A percentile compares a stretch with the other conserved stretches of the same genome.
Conservation (phyloP, 2,888 invertebrate genomes). For the Mesopsocus fuscifrons region DNA sequence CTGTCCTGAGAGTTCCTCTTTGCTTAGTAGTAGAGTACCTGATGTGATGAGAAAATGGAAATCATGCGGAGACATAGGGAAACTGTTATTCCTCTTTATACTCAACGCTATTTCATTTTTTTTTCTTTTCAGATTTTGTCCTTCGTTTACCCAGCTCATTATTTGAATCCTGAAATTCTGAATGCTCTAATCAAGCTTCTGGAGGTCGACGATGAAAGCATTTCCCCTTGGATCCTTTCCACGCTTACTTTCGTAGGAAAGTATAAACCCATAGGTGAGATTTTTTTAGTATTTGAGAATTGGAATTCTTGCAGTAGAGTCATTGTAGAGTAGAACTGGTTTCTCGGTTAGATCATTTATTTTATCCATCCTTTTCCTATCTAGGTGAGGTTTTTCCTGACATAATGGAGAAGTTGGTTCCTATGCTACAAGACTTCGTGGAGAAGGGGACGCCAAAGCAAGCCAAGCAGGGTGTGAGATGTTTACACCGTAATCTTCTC, state of each 20-base stretch:
- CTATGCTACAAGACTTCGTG: constrained; percentile 73
- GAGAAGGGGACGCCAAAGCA: constrained; percentile 84
- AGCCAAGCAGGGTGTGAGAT: constrained; percentile 90
- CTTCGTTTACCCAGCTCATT: constrained; percentile 83
- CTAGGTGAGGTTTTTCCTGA: constrained; percentile 55
- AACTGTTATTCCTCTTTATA: too few relatives aligned
- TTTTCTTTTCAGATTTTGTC: constrained; percentile 46
- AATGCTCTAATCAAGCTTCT: constrained; percentile 56
- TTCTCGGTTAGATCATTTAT: too few relatives aligned
- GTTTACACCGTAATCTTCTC: constrained; percentile 64
- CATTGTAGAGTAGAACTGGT: too few relatives aligned
- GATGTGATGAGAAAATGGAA: too few relatives aligned
- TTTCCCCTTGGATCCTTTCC: constrained; percentile 63
- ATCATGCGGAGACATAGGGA: too few relatives aligned
- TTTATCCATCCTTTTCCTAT: too few relatives aligned
- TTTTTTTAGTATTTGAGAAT: too few relatives aligned
- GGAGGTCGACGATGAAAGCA: constrained; percentile 58
- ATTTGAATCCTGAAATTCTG: constrained; percentile 69
- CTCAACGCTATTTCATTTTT: too few relatives aligned
- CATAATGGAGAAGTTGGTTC: constrained; percentile 58
- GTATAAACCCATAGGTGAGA: constrained; percentile 60
- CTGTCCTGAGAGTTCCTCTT: too few relatives aligned
- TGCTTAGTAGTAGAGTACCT: too few relatives aligned
- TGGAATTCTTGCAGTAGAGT: constrained; percentile 3
- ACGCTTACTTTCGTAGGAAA: constrained; percentile 75